phyloP scores from a whole-genome alignment of 2,113 vertebrate species.

The Perca flavescens region DNA sequence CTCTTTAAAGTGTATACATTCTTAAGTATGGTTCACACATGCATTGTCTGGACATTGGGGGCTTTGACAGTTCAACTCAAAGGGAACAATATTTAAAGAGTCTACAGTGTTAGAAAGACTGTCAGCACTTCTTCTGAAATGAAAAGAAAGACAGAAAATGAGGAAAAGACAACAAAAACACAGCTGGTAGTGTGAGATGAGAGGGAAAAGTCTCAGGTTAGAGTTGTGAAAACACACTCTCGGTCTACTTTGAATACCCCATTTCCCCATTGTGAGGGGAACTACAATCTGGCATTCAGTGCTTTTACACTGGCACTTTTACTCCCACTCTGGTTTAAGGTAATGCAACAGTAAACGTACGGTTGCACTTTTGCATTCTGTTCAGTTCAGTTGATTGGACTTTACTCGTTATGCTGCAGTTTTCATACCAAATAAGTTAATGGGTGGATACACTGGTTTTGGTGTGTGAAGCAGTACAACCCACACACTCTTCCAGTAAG shows the following conservation, averaged over 20 bases:
- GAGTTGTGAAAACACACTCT: slow-evolving; percentile 66
- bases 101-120: slow-evolving; percentile 46
- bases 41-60: slow-evolving; percentile 42
- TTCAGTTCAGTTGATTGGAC: not conserved
- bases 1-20: slow-evolving; percentile 6
- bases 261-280: slow-evolving; percentile 19
- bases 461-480: not conserved
- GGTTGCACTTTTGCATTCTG: not conserved
- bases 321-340: not conserved
- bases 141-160: slow-evolving; percentile 57
- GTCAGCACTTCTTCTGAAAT: slow-evolving; percentile 64
- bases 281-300: slow-evolving; percentile 32
- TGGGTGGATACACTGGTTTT: not conserved
- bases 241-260: slow-evolving; percentile 37
- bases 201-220: slow-evolving; percentile 41
- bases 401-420: not conserved
- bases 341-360: not conserved
- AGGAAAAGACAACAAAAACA: slow-evolving; percentile 71
- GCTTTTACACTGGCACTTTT: not conserved
- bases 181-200: slow-evolving; percentile 72
- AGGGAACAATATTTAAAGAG: slow-evolving; percentile 59
- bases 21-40: slow-evolving; percentile 7
- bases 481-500: slow-evolving; percentile 16
- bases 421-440: not conserved
- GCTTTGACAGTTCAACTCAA: slow-evolving; percentile 40